phyloP scores from a whole-genome alignment of 2,113 vertebrate genomes.

The Nettapus auritus region DNA sequence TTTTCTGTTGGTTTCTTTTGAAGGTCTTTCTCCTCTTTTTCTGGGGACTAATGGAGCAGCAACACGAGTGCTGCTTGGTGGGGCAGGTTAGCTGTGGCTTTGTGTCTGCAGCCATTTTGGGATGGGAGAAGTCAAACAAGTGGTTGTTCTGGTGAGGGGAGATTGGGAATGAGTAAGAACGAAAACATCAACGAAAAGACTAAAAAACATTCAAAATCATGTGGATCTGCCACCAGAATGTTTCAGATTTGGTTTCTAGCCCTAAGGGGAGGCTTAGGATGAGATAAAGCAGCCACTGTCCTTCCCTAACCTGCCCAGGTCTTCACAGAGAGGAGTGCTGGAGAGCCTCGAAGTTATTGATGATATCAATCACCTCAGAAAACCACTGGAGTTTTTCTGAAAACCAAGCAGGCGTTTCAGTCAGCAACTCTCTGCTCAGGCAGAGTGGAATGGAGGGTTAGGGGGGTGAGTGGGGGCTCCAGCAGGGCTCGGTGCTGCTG shows the following conservation, averaged over 20 bases:
- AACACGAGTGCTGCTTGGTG: neutral
- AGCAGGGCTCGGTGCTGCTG: neutral
- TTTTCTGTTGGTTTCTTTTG: neutral
- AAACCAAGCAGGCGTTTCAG: neutral
- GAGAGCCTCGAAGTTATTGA: neutral
- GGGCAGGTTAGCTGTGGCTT: neutral
- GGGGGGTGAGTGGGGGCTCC: neutral
- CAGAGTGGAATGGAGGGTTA: neutral
- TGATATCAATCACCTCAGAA: neutral
- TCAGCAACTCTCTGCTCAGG: neutral
- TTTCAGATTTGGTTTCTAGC: neutral
- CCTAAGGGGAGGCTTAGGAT: neutral
- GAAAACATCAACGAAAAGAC: neutral
- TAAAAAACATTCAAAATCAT: neutral
- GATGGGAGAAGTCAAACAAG: neutral
- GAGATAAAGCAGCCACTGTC: neutral
- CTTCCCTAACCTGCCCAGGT: neutral
- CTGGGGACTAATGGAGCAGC: neutral
- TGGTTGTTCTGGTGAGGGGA: neutral
- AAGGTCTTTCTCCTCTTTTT: neutral
- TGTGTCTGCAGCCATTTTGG: accelerated
- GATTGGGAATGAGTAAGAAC: neutral
- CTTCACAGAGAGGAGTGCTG: neutral
- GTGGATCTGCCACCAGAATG: accelerated
- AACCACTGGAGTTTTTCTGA: neutral